Percentiles rank a stretch among this genome's conserved stretches.
Evolutionary conservation across 2,113 vertebrate species (phyloP).

Genomic region (Terrapene triunguis): DNA sequence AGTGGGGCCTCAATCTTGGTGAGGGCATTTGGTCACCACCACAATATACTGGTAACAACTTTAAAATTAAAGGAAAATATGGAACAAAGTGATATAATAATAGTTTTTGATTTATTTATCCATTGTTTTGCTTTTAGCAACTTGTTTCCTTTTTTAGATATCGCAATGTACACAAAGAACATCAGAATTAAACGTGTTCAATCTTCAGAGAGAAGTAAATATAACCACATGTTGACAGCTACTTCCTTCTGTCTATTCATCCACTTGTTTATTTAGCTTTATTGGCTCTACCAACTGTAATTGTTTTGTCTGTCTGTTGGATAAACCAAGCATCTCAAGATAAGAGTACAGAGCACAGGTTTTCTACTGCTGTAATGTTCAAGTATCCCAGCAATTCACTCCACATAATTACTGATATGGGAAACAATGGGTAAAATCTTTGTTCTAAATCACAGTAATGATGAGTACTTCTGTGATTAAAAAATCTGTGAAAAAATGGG

Average conservation of each 20-base stretch:
- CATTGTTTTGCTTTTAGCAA: neutral
- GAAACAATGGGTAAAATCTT: neutral
- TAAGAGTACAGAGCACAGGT: neutral
- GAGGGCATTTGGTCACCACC: neutral
- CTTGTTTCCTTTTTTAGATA: neutral
- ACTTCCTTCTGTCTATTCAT: conserved; percentile 1
- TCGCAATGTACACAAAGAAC: neutral
- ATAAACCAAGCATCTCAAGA: neutral
- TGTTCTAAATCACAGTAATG: neutral
- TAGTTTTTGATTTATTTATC: neutral
- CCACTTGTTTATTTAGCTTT: neutral
- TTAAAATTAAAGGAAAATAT: neutral
- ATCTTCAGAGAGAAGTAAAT: neutral
- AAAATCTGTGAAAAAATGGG: neutral
- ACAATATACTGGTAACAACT: neutral
- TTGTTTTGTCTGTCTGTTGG: neutral
- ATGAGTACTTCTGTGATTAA: neutral
- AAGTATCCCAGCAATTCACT: neutral
- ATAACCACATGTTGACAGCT: neutral
- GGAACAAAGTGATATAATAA: neutral
- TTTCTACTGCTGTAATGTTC: neutral
- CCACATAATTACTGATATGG: neutral
- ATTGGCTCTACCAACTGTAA: neutral
- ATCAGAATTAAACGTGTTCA: neutral
- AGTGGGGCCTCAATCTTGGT: neutral